phyloP scores from a whole-genome alignment of 2,113 vertebrate species.

The Lepus europaeus region DNA sequence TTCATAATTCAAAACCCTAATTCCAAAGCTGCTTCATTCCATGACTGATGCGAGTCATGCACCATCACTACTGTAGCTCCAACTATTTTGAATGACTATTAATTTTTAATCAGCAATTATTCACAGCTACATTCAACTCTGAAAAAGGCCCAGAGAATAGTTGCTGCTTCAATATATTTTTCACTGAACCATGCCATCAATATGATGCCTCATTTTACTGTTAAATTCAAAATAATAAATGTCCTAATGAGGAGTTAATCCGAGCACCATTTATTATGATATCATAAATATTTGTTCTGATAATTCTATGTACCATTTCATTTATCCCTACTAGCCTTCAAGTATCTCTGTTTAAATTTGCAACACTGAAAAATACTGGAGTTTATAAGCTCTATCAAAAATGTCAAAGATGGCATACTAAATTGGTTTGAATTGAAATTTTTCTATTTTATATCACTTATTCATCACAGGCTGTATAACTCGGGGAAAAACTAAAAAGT shows the following conservation, averaged over 20 bases:
- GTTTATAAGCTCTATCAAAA: slow-evolving; percentile 11
- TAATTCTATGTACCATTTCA: slow-evolving; percentile 19
- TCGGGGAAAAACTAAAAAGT: slow-evolving; percentile 12
- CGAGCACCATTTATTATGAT: slow-evolving; percentile 24
- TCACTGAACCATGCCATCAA: slow-evolving; percentile 5
- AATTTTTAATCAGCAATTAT: slow-evolving; percentile 64
- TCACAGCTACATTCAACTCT: slow-evolving; percentile 48
- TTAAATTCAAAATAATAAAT: slow-evolving; percentile 62
- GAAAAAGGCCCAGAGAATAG: slow-evolving; percentile 23
- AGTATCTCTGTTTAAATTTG: slow-evolving; percentile 54
- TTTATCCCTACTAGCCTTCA: not conserved
- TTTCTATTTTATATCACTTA: slow-evolving; percentile 54
- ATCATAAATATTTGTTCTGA: slow-evolving; percentile 34
- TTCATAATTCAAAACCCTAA: slow-evolving; percentile 36
- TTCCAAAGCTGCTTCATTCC: slow-evolving; percentile 19
- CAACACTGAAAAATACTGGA: slow-evolving; percentile 42
- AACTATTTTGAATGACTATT: slow-evolving; percentile 47
- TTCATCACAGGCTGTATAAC: slow-evolving; percentile 30
- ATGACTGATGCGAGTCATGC: slow-evolving; percentile 18
- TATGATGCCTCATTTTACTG: slow-evolving; percentile 40
- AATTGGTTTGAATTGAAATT: slow-evolving; percentile 56
- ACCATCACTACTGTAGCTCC: not conserved
- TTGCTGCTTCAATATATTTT: slow-evolving; percentile 28
- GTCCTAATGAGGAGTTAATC: slow-evolving; percentile 49
- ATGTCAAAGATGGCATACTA: slow-evolving; percentile 50